phyloP scores from a whole-genome alignment of 1,140 invertebrate genomes.

The Lepeophtheirus salmonis region DNA sequence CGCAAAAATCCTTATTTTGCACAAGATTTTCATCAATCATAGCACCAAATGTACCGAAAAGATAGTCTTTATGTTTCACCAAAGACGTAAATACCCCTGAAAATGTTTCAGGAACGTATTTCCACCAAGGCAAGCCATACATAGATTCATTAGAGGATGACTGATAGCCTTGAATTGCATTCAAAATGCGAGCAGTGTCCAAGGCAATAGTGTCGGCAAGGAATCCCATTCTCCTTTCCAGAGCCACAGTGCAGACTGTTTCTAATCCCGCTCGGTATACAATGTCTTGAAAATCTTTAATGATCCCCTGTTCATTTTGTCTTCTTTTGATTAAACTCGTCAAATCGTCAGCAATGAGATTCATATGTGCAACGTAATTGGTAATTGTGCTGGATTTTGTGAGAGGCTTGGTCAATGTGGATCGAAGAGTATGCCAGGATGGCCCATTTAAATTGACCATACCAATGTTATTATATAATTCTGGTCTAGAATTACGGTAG shows the following conservation, averaged over 20 bases:
- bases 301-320: conserved; percentile 25
- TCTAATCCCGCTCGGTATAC: conserved; percentile 57
- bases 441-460: conserved; percentile 40
- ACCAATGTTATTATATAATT: conserved; percentile 55
- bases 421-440: conserved; percentile 52
- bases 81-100: conserved; percentile 42
- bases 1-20: conserved; percentile 29
- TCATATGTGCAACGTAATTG: conserved; percentile 51
- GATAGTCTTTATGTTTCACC: conserved; percentile 45
- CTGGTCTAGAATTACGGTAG: conserved; percentile 49
- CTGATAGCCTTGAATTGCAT: conserved; percentile 25
- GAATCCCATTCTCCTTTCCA: conserved; percentile 57
- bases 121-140: conserved; percentile 63
- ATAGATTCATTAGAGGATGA: conserved; percentile 28
- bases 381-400: conserved; percentile 53
- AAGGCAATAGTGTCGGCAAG: conserved; percentile 38
- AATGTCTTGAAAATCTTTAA: conserved; percentile 45
- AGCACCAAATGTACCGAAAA: conserved; percentile 18
- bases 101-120: conserved; percentile 45
- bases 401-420: conserved; percentile 49
- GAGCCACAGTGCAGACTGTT: conserved; percentile 33
- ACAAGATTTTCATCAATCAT: conserved; percentile 42
- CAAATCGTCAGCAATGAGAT: conserved; percentile 57
- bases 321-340: conserved; percentile 36
- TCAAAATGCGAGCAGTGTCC: conserved; percentile 24